These are phyloP conservation scores for Periophthalmodon schlosseri DNA, from an alignment of 2,113 vertebrate species.

Conservation along the genomic window DNA sequence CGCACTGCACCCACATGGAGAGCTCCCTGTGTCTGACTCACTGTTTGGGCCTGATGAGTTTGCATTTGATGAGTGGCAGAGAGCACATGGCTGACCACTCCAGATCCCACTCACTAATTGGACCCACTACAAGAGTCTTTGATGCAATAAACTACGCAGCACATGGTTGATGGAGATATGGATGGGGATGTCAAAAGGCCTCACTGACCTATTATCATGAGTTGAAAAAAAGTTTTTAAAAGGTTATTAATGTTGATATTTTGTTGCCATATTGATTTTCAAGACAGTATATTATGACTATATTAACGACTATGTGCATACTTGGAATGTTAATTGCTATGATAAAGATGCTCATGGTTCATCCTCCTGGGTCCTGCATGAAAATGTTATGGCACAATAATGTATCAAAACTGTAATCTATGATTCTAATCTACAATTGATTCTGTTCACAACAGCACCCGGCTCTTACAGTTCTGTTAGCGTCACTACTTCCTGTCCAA, in stretches of 20 bases:
- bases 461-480: too few relatives aligned
- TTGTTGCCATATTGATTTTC: background rate
- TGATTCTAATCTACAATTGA: too few relatives aligned
- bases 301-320: too few relatives aligned
- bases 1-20: constrained; percentile 42
- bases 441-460: too few relatives aligned
- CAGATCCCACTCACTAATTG: background rate
- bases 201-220: background rate
- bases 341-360: too few relatives aligned
- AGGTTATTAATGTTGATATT: background rate
- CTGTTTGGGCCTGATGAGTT: constrained; percentile 15
- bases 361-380: too few relatives aligned
- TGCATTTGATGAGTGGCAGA: constrained; percentile 37
- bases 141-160: background rate
- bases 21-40: constrained; percentile 56
- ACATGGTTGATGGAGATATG: constrained; percentile 4
- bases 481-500: too few relatives aligned
- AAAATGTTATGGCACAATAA: too few relatives aligned
- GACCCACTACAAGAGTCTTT: background rate
- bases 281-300: too few relatives aligned
- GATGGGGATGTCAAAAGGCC: background rate
- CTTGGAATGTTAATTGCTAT: too few relatives aligned
- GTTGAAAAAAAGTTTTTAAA: background rate
- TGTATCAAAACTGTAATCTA: too few relatives aligned
- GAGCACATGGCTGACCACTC: constrained; percentile 37